Evolutionary conservation across 2,888 invertebrate species (phyloP), one percentile per base, ranked within the genome.

Genomic region (Synanthedon myopaeformis): DNA sequence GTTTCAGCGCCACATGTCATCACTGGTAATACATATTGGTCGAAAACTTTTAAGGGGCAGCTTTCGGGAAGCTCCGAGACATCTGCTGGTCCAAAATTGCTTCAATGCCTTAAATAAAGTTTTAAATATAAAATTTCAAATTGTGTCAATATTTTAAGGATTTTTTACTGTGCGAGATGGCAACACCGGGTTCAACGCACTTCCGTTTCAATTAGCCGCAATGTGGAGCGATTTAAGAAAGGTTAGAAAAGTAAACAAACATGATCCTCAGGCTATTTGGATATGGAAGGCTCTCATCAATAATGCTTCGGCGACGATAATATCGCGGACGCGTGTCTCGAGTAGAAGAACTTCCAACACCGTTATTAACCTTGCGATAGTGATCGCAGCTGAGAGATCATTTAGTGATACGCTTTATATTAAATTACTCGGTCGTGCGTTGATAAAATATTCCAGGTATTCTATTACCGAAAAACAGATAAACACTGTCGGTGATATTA

Each of bases 381-480:
- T 76, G 74, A 87, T 87, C 86, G 77, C 71, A 64, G 71, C 74
- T 67, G 64, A 74, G 77, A 85, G 86, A 87, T 86, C 84, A 83
- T 84, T 85, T 82, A 81, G 83, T 84, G 86, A 86, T 87, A 87
- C 83, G 84, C 78, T 86, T 86, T 86, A 86, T 86, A 86, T 87
- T 87, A 87, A 86, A 87, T 87, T 87, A 87, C 86, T 84, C 79
- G 85, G 85, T 84, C 86, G 84, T 86, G 86, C 78, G 78, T 81
- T 83, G 86, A 83, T 86, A 83, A 84, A 83, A 85, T 84, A 83
- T 82, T 81, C 79, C 66, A 67, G 70, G 83, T 86, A 85, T 86
- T 84, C 85, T 83, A 84, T 87, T 87, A 86, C 86, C 84, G 69
- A 82, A 85, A 86, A 79, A 73, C 69, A 83, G 78, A 82, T 83